Conservation (phyloP, 1,140 invertebrate genomes). For the Sitophilus oryzae region DNA sequence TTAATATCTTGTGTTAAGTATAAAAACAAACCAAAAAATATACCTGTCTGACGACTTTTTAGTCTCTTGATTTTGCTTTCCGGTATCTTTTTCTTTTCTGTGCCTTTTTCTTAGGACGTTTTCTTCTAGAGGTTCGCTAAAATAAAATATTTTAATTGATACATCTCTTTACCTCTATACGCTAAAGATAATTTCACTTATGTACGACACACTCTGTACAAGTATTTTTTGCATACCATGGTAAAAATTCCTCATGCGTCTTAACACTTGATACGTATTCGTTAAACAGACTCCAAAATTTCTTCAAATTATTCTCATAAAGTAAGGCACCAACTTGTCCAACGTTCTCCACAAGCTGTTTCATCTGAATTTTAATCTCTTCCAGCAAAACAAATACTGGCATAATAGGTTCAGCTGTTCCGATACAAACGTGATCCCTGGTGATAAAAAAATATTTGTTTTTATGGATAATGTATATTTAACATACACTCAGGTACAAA, state of each 20-base stretch:
- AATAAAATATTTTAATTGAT: too few relatives aligned
- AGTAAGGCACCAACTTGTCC: constrained; percentile 23
- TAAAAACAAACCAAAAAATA: too few relatives aligned
- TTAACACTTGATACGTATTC: constrained; percentile 27
- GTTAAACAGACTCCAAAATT: constrained; percentile 26
- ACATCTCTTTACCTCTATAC: too few relatives aligned
- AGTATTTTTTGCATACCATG: too few relatives aligned
- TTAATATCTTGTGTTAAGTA: too few relatives aligned
- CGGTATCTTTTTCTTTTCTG: too few relatives aligned
- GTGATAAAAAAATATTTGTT: neutral
- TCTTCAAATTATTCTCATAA: constrained; percentile 23
- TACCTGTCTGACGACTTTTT: too few relatives aligned
- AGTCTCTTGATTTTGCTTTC: too few relatives aligned
- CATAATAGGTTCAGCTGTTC: constrained; percentile 21
- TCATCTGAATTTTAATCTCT: constrained; percentile 18
- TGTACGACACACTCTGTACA: too few relatives aligned
- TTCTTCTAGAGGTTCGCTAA: too few relatives aligned
- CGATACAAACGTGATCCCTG: constrained; percentile 22
- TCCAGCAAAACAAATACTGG: constrained; percentile 26
- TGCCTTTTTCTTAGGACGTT: too few relatives aligned
- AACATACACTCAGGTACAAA: neutral
- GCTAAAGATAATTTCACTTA: too few relatives aligned
- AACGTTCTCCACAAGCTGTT: constrained; percentile 20
- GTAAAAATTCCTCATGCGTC: constrained; percentile 15
- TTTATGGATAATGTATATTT: neutral